phyloP scores from a whole-genome alignment of 2,888 invertebrate species.

The Himalopsyche japonica region DNA sequence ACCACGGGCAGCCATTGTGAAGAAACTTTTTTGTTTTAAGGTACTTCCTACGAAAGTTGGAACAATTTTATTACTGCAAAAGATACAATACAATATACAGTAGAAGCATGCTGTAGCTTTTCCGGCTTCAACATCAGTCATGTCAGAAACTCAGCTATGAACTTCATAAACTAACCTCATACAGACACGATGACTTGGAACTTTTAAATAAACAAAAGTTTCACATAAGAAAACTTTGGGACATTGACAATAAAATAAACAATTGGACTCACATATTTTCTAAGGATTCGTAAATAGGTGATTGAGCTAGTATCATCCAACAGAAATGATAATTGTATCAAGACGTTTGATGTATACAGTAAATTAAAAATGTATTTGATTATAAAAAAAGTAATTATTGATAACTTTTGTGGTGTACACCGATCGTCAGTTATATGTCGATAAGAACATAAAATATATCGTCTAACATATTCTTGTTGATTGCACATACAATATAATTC shows the following conservation, averaged over 20 bases:
- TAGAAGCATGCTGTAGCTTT: not conserved
- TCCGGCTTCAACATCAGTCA: slow-evolving; percentile 6
- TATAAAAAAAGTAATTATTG: too few species aligned
- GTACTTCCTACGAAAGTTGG: not conserved
- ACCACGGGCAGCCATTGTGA: not conserved
- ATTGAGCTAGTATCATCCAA: too few species aligned
- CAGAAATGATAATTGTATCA: too few species aligned
- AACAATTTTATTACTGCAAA: slow-evolving; percentile 5
- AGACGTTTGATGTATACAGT: too few species aligned
- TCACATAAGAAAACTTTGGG: not conserved
- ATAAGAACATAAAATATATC: too few species aligned
- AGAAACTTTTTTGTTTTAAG: not conserved
- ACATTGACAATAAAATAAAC: not conserved
- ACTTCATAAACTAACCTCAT: not conserved
- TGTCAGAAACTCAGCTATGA: not conserved
- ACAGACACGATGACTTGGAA: slow-evolving; percentile 5
- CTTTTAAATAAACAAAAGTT: not conserved
- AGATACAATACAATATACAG: slow-evolving; percentile 3
- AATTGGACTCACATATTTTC: not conserved
- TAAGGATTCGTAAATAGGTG: too few species aligned
- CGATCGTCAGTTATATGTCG: too few species aligned
- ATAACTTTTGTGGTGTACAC: too few species aligned
- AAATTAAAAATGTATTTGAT: too few species aligned
- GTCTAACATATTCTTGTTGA: too few species aligned
- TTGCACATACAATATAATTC: too few species aligned